Evolutionary conservation across 2,888 invertebrate species (phyloP), one percentile per base, ranked within the genome.

Genomic region (Apotomis turbidana): DNA sequence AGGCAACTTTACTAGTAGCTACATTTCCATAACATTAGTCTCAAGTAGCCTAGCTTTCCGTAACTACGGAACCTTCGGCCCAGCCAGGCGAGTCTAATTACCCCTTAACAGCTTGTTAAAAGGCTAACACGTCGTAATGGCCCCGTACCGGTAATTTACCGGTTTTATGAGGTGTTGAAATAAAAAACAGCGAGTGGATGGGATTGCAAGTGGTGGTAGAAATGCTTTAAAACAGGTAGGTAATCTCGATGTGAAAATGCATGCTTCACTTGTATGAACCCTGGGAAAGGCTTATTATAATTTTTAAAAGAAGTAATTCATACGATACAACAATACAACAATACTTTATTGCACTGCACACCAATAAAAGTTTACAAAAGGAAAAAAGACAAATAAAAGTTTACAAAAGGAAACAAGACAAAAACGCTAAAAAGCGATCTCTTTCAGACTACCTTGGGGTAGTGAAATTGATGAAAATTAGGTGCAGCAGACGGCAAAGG

Each of bases 51-150:
- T 41, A 41, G 41, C 41, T 41, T 41, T 41, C 41, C 41, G 5
- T 41, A 41, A 0, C 41, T 41, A 41, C 41, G 5, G 6, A 44
- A 49, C 9, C 49, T 10, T 49, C 49, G 49, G 49, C 49, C 41
- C 63, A 38, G 54, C 63, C 52, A 63, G 13, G 41, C 41, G 41
- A 38, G 3, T 41, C 63, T 63, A 54, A 63, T 63, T 49, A 58
- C 12, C 61, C 38, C n/a, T 52, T 51, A 57, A 59, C 64, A 64
- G 54, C 44, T 60, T 70, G 64, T 52, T 64, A 46, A 64, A 70
- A 59, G 64, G 59, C 64, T 8, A 38, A 64, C 64, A 64, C 64
- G 59, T 59, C 9, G 44, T 59, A 70, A 70, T 64, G 54, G 62
- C 9, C 64, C 52, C 64, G 64, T 70, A 52, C 52, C 13, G 36